Evolutionary conservation across 2,113 vertebrate species (phyloP).

Genomic region (Anarhynchus alexandrinus): DNA sequence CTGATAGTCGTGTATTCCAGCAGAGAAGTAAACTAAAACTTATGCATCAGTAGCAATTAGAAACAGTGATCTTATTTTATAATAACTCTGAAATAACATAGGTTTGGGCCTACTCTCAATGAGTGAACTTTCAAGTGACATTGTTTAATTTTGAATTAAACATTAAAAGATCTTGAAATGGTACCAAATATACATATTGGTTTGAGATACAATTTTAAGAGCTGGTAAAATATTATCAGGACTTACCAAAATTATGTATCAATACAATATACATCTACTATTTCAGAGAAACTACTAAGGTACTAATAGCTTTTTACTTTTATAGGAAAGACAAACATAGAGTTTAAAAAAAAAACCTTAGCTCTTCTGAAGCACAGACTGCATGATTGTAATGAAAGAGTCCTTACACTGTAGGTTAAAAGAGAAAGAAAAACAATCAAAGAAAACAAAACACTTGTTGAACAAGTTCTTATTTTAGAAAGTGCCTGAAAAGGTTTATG

Average conservation of each 20-base stretch:
- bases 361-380: neutral
- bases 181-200: neutral
- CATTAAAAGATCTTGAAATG: neutral
- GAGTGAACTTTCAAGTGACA: neutral
- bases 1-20: neutral
- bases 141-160: neutral
- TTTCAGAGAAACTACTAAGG: neutral
- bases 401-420: neutral
- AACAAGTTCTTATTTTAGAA: neutral
- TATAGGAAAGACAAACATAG: neutral
- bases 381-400: neutral
- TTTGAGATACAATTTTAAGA: neutral
- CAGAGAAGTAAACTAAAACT: neutral
- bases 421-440: neutral
- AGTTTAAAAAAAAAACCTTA: neutral
- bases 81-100: neutral
- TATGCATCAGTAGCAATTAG: neutral
- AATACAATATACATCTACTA: neutral
- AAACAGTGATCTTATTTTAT: neutral
- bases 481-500: neutral
- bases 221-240: neutral
- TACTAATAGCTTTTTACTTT: neutral
- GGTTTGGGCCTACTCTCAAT: neutral
- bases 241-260: neutral
- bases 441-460: neutral